Conservation (phyloP, 2,888 invertebrate genomes). For the Drosophila formosana region DNA sequence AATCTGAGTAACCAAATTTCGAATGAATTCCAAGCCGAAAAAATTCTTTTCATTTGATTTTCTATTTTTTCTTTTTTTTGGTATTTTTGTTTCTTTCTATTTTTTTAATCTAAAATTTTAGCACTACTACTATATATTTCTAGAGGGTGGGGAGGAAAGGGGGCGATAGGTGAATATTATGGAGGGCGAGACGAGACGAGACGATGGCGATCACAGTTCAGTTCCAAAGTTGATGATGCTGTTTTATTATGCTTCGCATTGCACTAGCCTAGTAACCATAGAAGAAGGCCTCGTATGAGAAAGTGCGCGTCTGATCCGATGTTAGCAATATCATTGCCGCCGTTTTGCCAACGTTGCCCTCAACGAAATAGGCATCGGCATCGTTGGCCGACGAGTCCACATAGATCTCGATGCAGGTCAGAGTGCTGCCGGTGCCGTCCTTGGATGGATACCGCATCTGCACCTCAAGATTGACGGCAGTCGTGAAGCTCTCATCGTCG, state of each 20-base stretch:
- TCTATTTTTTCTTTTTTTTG: constrained; percentile 28
- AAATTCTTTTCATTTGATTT: constrained; percentile 2
- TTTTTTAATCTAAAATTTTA: constrained; percentile 34
- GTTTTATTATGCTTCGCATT: constrained; percentile 58
- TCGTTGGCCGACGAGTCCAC: constrained; percentile 73
- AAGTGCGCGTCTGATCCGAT: constrained; percentile 73
- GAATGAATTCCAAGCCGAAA: constrained; percentile 1
- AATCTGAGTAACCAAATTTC: not conserved
- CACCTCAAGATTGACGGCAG: constrained; percentile 74
- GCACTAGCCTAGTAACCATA: constrained; percentile 80
- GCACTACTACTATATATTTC: constrained; percentile 54
- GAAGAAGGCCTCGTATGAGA: constrained; percentile 79
- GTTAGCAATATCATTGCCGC: constrained; percentile 73
- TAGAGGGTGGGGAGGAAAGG: not conserved
- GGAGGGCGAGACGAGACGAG: constrained; percentile 13
- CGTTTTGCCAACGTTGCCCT: constrained; percentile 75
- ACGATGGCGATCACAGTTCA: constrained; percentile 65
- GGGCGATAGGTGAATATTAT: constrained; percentile 29
- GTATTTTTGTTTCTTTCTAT: constrained; percentile 31
- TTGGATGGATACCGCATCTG: constrained; percentile 73
- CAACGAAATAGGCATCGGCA: constrained; percentile 70
- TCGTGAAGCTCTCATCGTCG: constrained; percentile 73
- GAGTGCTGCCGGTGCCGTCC: constrained; percentile 45
- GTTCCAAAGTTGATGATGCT: constrained; percentile 67
- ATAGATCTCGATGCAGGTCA: constrained; percentile 79